phyloP scores from a whole-genome alignment of 2,888 invertebrate species.

The Protonemura montana region DNA sequence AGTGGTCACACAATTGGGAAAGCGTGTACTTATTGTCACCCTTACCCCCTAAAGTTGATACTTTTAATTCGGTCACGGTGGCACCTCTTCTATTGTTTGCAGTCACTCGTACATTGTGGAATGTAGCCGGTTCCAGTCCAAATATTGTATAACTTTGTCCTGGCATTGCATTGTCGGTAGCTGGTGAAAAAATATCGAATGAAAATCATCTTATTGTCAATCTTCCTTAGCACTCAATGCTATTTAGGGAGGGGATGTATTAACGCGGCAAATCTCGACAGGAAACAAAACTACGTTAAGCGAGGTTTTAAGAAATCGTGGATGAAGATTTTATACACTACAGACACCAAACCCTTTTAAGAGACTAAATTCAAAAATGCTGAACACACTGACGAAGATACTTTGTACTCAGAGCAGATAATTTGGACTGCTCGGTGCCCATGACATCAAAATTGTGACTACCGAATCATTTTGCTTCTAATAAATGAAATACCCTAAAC shows the following conservation, averaged over 20 bases:
- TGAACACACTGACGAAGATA: too few species aligned
- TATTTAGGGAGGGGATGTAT: too few species aligned
- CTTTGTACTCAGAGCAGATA: too few species aligned
- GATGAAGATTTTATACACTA: too few species aligned
- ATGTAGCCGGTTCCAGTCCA: conserved; percentile 51
- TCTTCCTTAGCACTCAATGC: not conserved
- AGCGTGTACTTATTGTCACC: not conserved
- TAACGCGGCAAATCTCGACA: too few species aligned
- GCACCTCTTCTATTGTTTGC: conserved; percentile 53
- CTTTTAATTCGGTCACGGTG: conserved; percentile 49
- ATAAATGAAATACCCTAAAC: not conserved
- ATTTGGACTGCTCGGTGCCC: too few species aligned
- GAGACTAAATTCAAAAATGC: too few species aligned
- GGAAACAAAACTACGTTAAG: too few species aligned
- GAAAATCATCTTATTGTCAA: not conserved
- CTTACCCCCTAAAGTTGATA: conserved; percentile 52
- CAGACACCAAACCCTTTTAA: too few species aligned
- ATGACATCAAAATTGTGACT: too few species aligned
- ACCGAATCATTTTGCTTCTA: too few species aligned
- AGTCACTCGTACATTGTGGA: conserved; percentile 51
- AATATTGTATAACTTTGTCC: conserved; percentile 48
- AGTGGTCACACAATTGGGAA: not conserved
- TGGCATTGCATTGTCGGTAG: conserved; percentile 47
- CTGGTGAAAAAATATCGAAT: conserved; percentile 34
- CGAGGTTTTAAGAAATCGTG: too few species aligned